phyloP scores from a whole-genome alignment of 2,113 vertebrate genomes.

The Myocastor coypus region DNA sequence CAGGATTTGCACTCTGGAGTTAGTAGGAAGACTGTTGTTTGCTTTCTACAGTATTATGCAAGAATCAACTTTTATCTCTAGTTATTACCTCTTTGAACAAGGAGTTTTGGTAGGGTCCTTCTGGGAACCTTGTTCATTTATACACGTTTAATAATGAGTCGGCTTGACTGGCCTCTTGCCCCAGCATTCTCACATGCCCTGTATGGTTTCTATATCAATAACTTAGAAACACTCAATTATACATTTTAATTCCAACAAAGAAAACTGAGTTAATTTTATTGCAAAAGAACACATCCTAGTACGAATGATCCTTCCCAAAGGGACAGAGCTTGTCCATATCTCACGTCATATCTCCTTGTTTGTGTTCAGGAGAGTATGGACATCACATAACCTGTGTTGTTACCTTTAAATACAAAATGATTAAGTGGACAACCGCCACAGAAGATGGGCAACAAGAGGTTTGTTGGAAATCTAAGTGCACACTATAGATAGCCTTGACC shows the following conservation, averaged over 20 bases:
- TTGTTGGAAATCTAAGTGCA: not conserved
- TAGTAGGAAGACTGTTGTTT: not conserved
- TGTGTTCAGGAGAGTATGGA: not conserved
- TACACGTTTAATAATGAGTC: not conserved
- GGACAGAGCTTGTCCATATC: not conserved
- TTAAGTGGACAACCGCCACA: not conserved
- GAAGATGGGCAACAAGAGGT: not conserved
- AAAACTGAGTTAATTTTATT: not conserved
- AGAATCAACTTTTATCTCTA: not conserved
- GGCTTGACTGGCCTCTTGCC: not conserved
- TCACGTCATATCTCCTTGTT: not conserved
- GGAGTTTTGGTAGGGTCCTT: not conserved
- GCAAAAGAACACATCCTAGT: not conserved
- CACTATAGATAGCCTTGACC: not conserved
- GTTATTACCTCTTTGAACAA: not conserved
- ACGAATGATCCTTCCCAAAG: not conserved
- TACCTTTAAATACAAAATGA: not conserved
- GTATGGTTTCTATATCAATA: not conserved
- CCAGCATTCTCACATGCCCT: not conserved
- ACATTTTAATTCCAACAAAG: not conserved
- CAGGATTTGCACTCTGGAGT: not conserved
- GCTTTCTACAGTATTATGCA: not conserved
- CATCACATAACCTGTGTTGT: not conserved
- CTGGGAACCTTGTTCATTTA: not conserved
- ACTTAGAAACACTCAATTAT: not conserved